Evolutionary conservation across 2,113 vertebrate species (phyloP).

Genomic region (Vireo altiloquus): DNA sequence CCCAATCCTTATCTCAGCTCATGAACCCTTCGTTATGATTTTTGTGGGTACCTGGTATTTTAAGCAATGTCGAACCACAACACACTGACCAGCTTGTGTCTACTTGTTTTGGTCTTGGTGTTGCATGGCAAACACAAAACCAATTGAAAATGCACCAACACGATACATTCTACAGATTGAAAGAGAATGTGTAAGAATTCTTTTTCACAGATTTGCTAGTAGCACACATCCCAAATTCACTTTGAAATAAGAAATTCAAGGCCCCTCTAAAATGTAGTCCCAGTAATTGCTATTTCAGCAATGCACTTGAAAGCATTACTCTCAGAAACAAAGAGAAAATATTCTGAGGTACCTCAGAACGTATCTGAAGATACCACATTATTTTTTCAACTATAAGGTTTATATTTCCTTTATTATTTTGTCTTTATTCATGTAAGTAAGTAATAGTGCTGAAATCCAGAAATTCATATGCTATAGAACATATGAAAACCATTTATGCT

Average conservation of each 20-base stretch:
- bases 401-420: neutral
- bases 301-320: neutral
- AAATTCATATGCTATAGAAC: neutral
- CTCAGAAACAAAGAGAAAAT: neutral
- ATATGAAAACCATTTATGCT: neutral
- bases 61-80: too few relatives aligned
- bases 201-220: neutral
- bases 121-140: neutral
- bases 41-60: too few relatives aligned
- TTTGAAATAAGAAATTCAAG: neutral
- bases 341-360: neutral
- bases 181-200: neutral
- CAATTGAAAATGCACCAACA: neutral
- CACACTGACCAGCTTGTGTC: neutral
- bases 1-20: too few relatives aligned
- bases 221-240: neutral
- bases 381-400: neutral
- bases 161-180: neutral
- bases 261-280: fast-evolving
- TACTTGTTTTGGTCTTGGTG: neutral
- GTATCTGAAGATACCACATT: neutral
- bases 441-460: neutral
- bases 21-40: too few relatives aligned
- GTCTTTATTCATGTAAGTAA: neutral
- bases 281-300: neutral